Conservation (phyloP, 2,797 vertebrate genomes). For the Smutsia temminckii region DNA sequence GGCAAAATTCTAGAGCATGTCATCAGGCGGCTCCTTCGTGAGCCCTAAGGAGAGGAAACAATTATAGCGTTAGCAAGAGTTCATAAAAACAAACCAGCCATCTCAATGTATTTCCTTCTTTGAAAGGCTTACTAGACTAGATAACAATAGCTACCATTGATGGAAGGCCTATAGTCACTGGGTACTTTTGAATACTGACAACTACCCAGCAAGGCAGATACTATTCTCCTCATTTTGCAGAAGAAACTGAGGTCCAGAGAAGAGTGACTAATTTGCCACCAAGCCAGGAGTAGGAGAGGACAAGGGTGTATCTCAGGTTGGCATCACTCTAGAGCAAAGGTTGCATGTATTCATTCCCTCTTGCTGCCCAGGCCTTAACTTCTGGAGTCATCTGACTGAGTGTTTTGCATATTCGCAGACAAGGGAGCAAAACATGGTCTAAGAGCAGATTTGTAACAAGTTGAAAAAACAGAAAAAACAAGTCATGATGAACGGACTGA, state of each 20-base stretch:
- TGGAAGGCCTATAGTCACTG: neutral
- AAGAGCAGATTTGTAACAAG: neutral
- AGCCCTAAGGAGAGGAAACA: slow-evolving; percentile 42
- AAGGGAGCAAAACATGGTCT: neutral
- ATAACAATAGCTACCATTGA: neutral
- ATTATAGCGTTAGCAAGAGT: slow-evolving; percentile 32
- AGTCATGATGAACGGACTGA: neutral
- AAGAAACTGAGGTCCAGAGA: neutral
- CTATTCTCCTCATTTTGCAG: neutral
- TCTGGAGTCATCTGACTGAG: neutral
- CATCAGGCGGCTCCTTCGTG: slow-evolving; percentile 60
- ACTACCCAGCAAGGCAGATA: neutral
- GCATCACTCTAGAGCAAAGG: neutral
- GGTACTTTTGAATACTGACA: neutral
- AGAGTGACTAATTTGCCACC: neutral
- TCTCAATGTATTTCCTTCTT: neutral
- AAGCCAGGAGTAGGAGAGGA: neutral
- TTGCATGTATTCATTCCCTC: neutral
- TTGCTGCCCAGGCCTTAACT: neutral
- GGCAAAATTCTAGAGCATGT: slow-evolving; percentile 62
- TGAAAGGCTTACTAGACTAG: slow-evolving; percentile 16
- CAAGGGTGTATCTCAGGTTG: neutral
- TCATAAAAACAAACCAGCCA: slow-evolving; percentile 29
- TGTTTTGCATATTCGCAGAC: neutral
- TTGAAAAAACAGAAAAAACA: neutral